Conservation (phyloP, 2,113 vertebrate species). For the Dendropsophus ebraccatus region DNA sequence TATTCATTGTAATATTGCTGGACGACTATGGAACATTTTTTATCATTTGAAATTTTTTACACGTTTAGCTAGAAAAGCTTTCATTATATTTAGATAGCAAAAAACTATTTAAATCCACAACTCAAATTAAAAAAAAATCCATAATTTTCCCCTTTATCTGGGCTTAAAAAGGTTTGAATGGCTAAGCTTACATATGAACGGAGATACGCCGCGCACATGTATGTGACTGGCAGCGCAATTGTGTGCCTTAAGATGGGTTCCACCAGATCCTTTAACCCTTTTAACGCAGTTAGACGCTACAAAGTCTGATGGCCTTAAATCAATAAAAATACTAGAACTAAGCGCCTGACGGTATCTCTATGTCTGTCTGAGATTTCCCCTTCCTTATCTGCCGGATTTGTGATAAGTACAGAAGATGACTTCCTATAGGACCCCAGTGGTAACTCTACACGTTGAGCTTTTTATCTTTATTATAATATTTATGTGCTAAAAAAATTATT, state of each 20-base stretch:
- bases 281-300: neutral
- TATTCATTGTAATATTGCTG: neutral
- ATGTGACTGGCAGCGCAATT: neutral
- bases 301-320: neutral
- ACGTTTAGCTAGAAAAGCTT: neutral
- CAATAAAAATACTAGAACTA: neutral
- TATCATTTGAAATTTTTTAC: neutral
- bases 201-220: neutral
- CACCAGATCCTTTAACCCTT: neutral
- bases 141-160: neutral
- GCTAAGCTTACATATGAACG: neutral
- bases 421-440: neutral
- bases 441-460: no score
- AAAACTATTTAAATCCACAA: neutral
- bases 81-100: no score
- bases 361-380: neutral
- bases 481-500: neutral
- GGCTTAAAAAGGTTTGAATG: neutral
- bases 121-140: neutral
- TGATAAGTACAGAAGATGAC: neutral
- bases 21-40: no score
- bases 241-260: neutral
- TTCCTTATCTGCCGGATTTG: neutral
- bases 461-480: neutral
- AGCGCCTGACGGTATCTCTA: neutral